A percentile compares a stretch with the other conserved stretches of the same genome.
phyloP scores from a whole-genome alignment of 92 coral and sea anemone species.

The Blastomussa wellsi region DNA sequence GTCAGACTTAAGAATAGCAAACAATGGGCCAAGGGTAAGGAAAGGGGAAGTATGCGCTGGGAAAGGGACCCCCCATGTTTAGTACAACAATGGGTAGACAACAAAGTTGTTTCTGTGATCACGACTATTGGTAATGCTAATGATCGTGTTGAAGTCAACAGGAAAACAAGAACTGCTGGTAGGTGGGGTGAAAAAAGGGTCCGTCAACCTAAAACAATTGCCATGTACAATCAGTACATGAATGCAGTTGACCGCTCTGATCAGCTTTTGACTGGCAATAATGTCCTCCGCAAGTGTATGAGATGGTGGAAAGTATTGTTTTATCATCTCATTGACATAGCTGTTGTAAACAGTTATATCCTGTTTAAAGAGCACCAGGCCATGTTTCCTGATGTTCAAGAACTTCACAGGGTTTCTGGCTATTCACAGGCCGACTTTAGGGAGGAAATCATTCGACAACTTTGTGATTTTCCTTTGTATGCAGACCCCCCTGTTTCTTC shows the following conservation, averaged over 20 bases:
- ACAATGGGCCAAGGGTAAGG: slow-evolving; percentile 56
- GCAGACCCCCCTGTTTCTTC: slow-evolving; percentile 24
- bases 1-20: slow-evolving; percentile 43
- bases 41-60: slow-evolving; percentile 64
- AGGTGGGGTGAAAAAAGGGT: slow-evolving; percentile 41
- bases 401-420: slow-evolving; percentile 27
- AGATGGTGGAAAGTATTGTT: slow-evolving; percentile 72
- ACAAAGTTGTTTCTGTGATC: slow-evolving; percentile 56
- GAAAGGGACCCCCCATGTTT: slow-evolving; percentile 35
- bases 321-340: slow-evolving; percentile 64
- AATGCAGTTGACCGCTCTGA: slow-evolving; percentile 69
- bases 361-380: slow-evolving; percentile 56
- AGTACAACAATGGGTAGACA: slow-evolving; percentile 68
- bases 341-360: slow-evolving; percentile 52
- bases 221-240: slow-evolving; percentile 56
- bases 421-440: slow-evolving; percentile 50
- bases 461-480: slow-evolving; percentile 53
- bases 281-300: slow-evolving; percentile 46
- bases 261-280: slow-evolving; percentile 52
- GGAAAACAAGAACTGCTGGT: slow-evolving; percentile 50
- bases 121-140: slow-evolving; percentile 60
- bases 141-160: slow-evolving; percentile 26
- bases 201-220: slow-evolving; percentile 45
- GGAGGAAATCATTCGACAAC: slow-evolving; percentile 59
- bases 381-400: slow-evolving; percentile 33